Percentiles rank a stretch among this genome's conserved stretches.
Conservation (phyloP, 2,888 invertebrate species). For the Tupiocoris notatus region DNA sequence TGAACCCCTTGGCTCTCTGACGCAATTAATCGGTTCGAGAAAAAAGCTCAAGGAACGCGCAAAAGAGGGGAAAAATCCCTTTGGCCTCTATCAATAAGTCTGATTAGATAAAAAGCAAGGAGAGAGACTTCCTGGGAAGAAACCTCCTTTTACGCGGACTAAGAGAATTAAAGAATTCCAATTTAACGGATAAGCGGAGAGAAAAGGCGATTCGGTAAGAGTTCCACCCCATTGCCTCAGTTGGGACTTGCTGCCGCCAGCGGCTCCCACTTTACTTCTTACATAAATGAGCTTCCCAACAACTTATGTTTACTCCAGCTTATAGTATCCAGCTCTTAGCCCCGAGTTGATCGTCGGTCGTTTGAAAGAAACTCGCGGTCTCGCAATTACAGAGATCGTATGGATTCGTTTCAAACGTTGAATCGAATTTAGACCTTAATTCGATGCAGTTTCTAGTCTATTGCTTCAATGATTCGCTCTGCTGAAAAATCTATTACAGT, state of each 20-base stretch:
- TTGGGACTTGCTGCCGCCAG: neutral
- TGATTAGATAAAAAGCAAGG: constrained; percentile 36
- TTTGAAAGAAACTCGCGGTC: neutral
- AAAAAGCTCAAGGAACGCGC: neutral
- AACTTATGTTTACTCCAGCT: constrained; percentile 22
- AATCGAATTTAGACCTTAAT: too few relatives aligned
- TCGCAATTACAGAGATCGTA: too few relatives aligned
- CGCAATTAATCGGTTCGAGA: constrained; percentile 22
- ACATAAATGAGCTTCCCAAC: neutral
- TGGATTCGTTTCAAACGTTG: too few relatives aligned
- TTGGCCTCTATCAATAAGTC: constrained; percentile 27
- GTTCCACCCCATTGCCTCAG: constrained; percentile 34
- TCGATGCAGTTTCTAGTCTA: too few relatives aligned
- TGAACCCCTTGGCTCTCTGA: neutral
- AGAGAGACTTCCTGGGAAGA: constrained; percentile 4
- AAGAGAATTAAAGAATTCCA: constrained; percentile 43
- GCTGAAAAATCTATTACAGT: too few relatives aligned
- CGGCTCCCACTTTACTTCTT: neutral
- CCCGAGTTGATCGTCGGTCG: neutral
- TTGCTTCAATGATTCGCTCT: too few relatives aligned
- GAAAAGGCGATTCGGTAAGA: constrained; percentile 25
- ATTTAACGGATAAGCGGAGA: constrained; percentile 24
- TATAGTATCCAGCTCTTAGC: neutral
- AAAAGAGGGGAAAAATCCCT: neutral
- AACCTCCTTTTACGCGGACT: constrained; percentile 3